Evolutionary conservation across 2,888 invertebrate species (phyloP), one percentile per base, ranked within the genome.

Genomic region (Cyclophora albipunctata): DNA sequence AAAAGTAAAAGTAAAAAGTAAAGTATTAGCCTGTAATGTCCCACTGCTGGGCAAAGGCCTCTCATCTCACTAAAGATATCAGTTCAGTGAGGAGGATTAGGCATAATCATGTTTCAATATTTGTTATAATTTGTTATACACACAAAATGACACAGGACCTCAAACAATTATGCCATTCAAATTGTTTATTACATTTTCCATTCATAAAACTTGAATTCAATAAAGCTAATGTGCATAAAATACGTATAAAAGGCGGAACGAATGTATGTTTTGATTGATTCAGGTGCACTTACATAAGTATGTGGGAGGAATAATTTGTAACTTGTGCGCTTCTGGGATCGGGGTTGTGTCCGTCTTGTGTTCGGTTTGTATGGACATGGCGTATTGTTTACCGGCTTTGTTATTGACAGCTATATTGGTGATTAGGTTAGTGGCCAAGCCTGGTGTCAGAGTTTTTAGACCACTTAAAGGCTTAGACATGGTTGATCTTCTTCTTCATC

Each of bases 231-330:
- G 70, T 66, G 73, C 71, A 75, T 74, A 77, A 70, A 69, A 67
- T 66, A 68, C 67, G 70, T 64, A 73, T 73, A 77, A 78, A 77
- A 78, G 83, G 81, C 78, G 80, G 81, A 72, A 75, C 81, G 58
- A 70, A 75, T 70, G 70, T 67, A 57, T 77, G 69, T 74, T 80
- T 75, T 84, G 85, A 87, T 87, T 84, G 85, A 87, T 86, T 84
- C 86, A 81, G 85, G 81, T 84, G 85, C 84, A 84, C 78, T 81
- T 79, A 83, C 76, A 76, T 72, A 75, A 80, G 73, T 76, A 80
- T 78, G 84, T 84, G 80, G 87, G 87, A 78, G 87, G 87, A 86
- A 88, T 88, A 88, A 86, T 83, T 84, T 86, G 84, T 84, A 72
- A 70, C 71, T 71, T 75, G 71, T 63, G 68, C 62, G 82, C 82